Evolutionary conservation across 2,888 invertebrate genomes (phyloP), one percentile per base, ranked within the genome.

Genomic region (Andricus quercusramuli): DNA sequence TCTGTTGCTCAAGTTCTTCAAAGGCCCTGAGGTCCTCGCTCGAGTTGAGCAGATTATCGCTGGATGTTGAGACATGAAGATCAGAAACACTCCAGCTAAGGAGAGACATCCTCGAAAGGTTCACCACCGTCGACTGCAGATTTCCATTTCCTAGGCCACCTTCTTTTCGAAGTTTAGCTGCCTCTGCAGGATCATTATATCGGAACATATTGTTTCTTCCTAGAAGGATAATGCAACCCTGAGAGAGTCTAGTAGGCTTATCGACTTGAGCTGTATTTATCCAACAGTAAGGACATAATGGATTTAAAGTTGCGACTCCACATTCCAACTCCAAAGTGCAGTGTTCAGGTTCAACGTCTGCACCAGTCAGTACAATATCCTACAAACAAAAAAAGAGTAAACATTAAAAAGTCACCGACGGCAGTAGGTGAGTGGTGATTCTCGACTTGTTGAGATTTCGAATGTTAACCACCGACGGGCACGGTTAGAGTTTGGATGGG

Each of bases 131-230:
- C 4, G 92, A 92, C 79, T 92, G 92, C 13, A 92, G 86, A 83
- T 92, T 92, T 67, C 92, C 92, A 78, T 96, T 95, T 29, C 96
- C 95, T 87, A 94, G 95, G 82, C 94, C 94, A 82, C 96, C 96
- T 89, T 96, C 96, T 90, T 96, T 96, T 41, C 97, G 94, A 85
- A 97, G 93, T 92, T 97, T 96, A 59, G 97, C 97, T 2, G 97
- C 97, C 91, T 97, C 97, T 0, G 95, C 97, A 17, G 98, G 98
- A 94, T 98, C 97, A 93, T 97, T 98, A 93, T 97, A 98, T 64
- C 98, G 96, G 93, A 96, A 96, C 94, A 97, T 96, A 91, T 96
- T 96, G 70, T 96, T 96, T 81, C 96, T 94, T 0, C 97, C 97
- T 83, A 97, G 94, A 6, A 97, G 93, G 11, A 97, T 94, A 82